Percentiles rank a stretch among this genome's conserved stretches.
Evolutionary conservation across 2,888 invertebrate genomes (phyloP).

Genomic region (Orthosia gracilis): DNA sequence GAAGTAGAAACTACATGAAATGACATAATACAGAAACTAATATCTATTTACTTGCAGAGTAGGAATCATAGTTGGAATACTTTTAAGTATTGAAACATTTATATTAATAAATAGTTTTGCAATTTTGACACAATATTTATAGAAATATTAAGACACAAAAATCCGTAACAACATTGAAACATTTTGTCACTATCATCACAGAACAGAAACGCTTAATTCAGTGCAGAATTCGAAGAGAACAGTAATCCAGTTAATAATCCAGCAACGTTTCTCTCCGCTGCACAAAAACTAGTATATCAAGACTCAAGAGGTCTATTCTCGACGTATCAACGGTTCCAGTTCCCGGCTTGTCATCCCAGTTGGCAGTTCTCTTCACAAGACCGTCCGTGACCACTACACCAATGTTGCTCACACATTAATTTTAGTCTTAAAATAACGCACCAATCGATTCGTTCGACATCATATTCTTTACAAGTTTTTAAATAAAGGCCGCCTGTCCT

Average conservation of each 20-base stretch:
- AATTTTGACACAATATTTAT: background rate
- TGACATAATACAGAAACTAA: background rate
- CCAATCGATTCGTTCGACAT: slow-evolving; percentile 48
- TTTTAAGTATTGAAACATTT: no score
- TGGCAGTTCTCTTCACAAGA: slow-evolving; percentile 53
- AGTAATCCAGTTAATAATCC: slow-evolving; percentile 28
- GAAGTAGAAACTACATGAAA: slow-evolving; percentile 11
- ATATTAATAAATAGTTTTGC: no score
- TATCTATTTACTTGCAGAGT: background rate
- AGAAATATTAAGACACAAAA: background rate
- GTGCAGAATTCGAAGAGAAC: slow-evolving; percentile 2
- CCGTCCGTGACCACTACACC: slow-evolving; percentile 50
- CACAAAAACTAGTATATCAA: slow-evolving; percentile 53
- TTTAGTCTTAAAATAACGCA: slow-evolving; percentile 48
- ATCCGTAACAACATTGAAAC: background rate
- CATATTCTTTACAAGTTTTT: slow-evolving; percentile 44
- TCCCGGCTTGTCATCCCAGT: slow-evolving; percentile 42
- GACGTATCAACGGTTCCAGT: slow-evolving; percentile 47
- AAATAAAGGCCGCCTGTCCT: slow-evolving; percentile 55
- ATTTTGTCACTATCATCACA: background rate
- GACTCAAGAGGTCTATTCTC: slow-evolving; percentile 47
- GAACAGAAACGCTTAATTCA: background rate
- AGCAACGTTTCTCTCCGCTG: slow-evolving; percentile 46
- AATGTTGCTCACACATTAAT: slow-evolving; percentile 50
- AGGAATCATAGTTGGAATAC: background rate